phyloP scores from a whole-genome alignment of 2,888 invertebrate genomes.

The Epsilonema sp. region DNA sequence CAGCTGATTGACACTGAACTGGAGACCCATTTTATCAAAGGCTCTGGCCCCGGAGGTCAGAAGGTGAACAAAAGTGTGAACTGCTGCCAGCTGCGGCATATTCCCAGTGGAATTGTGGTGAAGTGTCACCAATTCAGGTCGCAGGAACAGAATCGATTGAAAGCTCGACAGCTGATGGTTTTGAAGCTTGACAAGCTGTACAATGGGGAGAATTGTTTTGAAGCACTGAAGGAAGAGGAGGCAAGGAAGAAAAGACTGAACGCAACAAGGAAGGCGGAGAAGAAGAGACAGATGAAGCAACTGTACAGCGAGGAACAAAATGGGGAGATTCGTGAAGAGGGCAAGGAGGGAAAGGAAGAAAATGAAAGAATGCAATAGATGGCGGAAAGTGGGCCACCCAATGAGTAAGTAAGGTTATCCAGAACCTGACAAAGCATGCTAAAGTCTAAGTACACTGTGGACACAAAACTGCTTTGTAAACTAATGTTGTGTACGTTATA shows the following conservation, averaged over 20 bases:
- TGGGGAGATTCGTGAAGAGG: no score
- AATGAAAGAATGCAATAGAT: no score
- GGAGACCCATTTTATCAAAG: conserved; percentile 58
- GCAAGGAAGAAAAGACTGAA: conserved; percentile 39
- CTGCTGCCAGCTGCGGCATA: conserved; percentile 59
- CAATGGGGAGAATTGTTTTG: conserved; percentile 59
- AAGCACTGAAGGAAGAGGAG: conserved; percentile 45
- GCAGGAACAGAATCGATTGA: conserved; percentile 52
- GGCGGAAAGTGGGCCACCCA: no score
- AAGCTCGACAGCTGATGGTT: conserved; percentile 51
- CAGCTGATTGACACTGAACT: conserved; percentile 48
- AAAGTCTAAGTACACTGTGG: no score
- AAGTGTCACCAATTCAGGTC: conserved; percentile 68
- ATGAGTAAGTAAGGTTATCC: no score
- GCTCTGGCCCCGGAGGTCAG: conserved; percentile 79
- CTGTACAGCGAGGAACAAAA: no score
- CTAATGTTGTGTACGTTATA: no score
- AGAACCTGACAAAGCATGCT: no score
- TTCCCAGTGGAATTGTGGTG: conserved; percentile 54
- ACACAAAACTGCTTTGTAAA: no score
- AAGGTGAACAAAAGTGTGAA: conserved; percentile 66
- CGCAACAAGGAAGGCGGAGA: background rate
- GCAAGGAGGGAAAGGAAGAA: no score
- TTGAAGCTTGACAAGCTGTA: conserved; percentile 53
- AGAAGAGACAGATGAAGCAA: background rate